Percentiles rank a stretch among this genome's conserved stretches.
Evolutionary conservation across 2,888 invertebrate genomes (phyloP).

Genomic region (Euproctis similis): DNA sequence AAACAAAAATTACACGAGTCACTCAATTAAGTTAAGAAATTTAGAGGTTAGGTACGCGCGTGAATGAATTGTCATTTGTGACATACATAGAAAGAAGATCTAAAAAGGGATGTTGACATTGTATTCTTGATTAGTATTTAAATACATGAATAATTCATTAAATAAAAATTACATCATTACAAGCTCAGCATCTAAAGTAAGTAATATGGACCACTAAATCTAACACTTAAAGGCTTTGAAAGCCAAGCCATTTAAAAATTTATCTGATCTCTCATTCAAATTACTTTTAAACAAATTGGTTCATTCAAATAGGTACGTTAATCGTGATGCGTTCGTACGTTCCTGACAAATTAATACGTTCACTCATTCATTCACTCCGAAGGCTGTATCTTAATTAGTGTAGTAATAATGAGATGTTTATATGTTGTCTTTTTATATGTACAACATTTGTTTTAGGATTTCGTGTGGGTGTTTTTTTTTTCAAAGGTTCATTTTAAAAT

Average conservation of each 20-base stretch:
- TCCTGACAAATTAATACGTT: slow-evolving; percentile 29
- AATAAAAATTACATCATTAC: neutral
- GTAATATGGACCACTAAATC: slow-evolving; percentile 3
- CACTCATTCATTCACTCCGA: slow-evolving; percentile 21
- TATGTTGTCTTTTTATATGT: slow-evolving; percentile 6
- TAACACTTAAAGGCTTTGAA: slow-evolving; percentile 12
- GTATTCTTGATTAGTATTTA: no score
- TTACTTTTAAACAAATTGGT: slow-evolving; percentile 27
- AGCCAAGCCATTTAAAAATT: slow-evolving; percentile 16
- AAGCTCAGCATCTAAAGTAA: slow-evolving; percentile 1
- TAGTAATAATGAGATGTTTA: slow-evolving; percentile 16
- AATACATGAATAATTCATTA: slow-evolving; percentile 1
- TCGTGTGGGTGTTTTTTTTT: no score
- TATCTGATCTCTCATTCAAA: slow-evolving; percentile 27
- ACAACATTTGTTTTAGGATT: slow-evolving; percentile 6
- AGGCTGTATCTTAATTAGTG: slow-evolving; percentile 23
- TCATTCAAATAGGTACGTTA: slow-evolving; percentile 28
- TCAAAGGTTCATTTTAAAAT: no score
- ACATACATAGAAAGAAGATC: no score
- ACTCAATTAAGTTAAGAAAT: no score
- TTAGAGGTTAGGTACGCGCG: no score
- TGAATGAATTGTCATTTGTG: no score
- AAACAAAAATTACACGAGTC: no score
- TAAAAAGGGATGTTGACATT: no score
- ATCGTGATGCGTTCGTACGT: slow-evolving; percentile 24